These are phyloP conservation scores for Acanthoscelides obtectus DNA, from an alignment of 2,888 invertebrate species.

Conservation along the genomic window DNA sequence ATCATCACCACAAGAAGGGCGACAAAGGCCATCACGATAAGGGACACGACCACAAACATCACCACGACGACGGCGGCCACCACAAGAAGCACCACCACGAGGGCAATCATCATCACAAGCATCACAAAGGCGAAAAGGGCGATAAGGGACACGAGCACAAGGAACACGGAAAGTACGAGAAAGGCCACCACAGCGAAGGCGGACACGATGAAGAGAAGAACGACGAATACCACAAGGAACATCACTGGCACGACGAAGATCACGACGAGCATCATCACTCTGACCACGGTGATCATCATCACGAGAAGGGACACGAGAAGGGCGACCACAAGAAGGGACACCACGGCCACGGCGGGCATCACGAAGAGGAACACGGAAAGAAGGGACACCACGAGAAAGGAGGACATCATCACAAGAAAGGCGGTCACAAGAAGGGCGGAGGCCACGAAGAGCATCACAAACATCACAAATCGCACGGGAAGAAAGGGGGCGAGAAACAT, in stretches of 20 bases:
- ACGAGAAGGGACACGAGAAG: background rate
- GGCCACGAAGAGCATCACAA: background rate
- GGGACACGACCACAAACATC: slow-evolving; percentile 58
- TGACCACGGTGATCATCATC: background rate
- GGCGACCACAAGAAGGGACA: background rate
- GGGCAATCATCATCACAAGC: slow-evolving; percentile 59
- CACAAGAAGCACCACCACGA: slow-evolving; percentile 59
- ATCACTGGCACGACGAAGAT: background rate
- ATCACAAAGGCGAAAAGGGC: slow-evolving; percentile 27
- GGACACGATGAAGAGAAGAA: background rate
- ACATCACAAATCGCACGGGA: background rate
- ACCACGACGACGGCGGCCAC: slow-evolving; percentile 58
- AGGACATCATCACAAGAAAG: background rate
- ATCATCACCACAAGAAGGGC: slow-evolving; percentile 58
- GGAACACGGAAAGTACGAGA: slow-evolving; percentile 58
- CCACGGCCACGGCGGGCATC: background rate
- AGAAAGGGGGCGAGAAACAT: background rate
- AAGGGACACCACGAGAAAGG: background rate
- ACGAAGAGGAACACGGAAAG: background rate
- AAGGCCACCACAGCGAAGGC: background rate
- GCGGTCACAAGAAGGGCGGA: background rate
- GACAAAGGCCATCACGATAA: slow-evolving; percentile 65
- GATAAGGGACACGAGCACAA: slow-evolving; percentile 48
- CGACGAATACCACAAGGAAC: background rate
- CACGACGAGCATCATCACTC: background rate